These are phyloP conservation scores for Lutjanus campechanus DNA, from an alignment of 2,797 vertebrate genomes.

Conservation along the genomic window DNA sequence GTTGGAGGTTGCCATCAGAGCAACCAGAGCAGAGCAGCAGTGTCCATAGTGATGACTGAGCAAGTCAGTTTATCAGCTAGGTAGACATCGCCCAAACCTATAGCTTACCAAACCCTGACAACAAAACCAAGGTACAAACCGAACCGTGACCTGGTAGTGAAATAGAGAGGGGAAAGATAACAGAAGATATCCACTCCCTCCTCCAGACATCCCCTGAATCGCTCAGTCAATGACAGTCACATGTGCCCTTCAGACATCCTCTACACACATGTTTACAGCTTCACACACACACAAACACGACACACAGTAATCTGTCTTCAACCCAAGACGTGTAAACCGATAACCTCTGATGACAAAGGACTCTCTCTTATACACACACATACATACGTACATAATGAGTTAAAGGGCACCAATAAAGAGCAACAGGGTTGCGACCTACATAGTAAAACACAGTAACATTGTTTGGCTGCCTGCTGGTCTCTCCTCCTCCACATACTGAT, in stretches of 20 bases:
- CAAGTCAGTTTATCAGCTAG: too few species aligned
- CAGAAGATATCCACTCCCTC: conserved; percentile 1
- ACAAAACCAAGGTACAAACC: too few species aligned
- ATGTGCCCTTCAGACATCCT: conserved; percentile 66
- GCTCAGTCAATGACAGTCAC: conserved; percentile 10
- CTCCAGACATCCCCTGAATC: conserved; percentile 29
- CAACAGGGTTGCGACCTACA: conserved; percentile 14
- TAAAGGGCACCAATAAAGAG: conserved; percentile 33
- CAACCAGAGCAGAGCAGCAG: too few species aligned
- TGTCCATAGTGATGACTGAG: too few species aligned
- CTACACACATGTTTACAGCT: conserved; percentile 33
- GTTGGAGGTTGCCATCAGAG: too few species aligned
- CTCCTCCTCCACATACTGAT: conserved; percentile 45
- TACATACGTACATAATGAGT: conserved; percentile 20
- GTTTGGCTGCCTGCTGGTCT: conserved; percentile 33
- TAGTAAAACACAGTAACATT: conserved; percentile 24
- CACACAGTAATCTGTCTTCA: conserved; percentile 27
- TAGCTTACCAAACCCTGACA: not conserved
- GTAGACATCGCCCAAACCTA: too few species aligned
- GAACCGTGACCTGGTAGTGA: not conserved
- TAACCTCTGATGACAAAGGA: conserved; percentile 45
- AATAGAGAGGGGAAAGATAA: not conserved
- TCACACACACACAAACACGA: conserved; percentile 22
- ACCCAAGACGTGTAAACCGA: conserved; percentile 34
- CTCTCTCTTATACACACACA: conserved; percentile 10